Evolutionary conservation across 1,140 invertebrate genomes (phyloP).

Genomic region (Rhopalosiphum maidis): DNA sequence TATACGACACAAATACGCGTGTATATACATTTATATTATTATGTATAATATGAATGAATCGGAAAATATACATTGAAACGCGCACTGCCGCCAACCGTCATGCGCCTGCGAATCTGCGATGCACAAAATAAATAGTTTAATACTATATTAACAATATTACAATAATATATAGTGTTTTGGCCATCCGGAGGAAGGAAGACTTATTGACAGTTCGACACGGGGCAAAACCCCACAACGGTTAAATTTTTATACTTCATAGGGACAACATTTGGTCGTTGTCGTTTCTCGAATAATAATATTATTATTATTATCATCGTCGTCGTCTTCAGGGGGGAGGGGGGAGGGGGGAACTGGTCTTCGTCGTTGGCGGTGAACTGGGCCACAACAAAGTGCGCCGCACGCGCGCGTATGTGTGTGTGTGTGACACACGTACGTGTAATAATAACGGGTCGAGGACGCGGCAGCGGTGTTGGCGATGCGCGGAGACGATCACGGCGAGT

Average conservation of each 20-base stretch:
- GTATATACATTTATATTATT: background rate
- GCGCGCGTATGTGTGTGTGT: background rate
- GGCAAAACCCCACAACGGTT: background rate
- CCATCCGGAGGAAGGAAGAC: background rate
- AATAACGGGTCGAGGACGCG: conserved; percentile 38
- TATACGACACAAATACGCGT: background rate
- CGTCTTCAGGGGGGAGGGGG: background rate
- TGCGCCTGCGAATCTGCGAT: background rate
- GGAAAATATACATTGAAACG: conserved; percentile 15
- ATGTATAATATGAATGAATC: conserved; percentile 32
- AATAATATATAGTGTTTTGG: background rate
- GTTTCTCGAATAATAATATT: background rate
- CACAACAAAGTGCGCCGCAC: background rate
- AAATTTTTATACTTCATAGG: background rate
- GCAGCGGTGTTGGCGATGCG: background rate
- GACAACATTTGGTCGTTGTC: background rate
- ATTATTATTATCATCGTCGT: background rate
- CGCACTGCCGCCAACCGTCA: conserved; percentile 19
- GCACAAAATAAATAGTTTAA: background rate
- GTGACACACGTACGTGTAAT: background rate
- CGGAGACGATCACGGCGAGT: background rate
- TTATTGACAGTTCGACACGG: background rate
- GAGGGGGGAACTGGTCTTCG: background rate
- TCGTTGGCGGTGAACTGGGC: conserved; percentile 6
- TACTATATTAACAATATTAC: background rate